phyloP scores from a whole-genome alignment of 2,113 vertebrate genomes.

The Pelodiscus sinensis region DNA sequence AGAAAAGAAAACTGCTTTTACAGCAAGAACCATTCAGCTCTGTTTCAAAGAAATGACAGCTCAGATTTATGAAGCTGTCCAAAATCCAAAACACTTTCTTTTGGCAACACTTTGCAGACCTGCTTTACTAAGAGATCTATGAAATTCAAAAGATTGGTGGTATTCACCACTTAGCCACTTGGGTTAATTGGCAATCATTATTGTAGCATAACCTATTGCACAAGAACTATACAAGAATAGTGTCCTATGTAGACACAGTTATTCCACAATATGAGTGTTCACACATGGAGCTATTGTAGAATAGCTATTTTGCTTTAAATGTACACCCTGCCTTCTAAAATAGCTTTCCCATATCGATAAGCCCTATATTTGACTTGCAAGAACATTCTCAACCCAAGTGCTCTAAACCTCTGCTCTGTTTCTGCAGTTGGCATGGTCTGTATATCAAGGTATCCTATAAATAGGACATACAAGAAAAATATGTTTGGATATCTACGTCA shows the following conservation, averaged over 20 bases:
- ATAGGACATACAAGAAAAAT: not conserved
- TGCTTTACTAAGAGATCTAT: not conserved
- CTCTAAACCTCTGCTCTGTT: not conserved
- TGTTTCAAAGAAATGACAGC: not conserved
- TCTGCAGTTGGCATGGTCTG: too few relatives aligned
- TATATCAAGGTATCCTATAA: rapidly evolving
- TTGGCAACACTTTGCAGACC: too few relatives aligned
- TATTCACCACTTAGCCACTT: not conserved
- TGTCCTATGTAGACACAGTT: not conserved
- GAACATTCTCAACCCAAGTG: not conserved
- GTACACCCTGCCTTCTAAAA: not conserved
- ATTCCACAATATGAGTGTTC: not conserved
- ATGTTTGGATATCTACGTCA: not conserved
- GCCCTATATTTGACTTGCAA: not conserved
- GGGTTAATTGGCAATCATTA: too few relatives aligned
- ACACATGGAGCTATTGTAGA: rapidly evolving
- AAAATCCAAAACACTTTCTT: not conserved
- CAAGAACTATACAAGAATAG: not conserved
- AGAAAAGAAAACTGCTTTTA: not conserved
- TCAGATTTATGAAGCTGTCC: not conserved
- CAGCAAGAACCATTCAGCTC: not conserved
- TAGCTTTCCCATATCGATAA: not conserved
- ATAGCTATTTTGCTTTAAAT: not conserved
- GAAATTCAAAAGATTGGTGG: not conserved
- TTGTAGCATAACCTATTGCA: not conserved